Conservation (phyloP, 2,797 vertebrate species). For the Macropodus opercularis region DNA sequence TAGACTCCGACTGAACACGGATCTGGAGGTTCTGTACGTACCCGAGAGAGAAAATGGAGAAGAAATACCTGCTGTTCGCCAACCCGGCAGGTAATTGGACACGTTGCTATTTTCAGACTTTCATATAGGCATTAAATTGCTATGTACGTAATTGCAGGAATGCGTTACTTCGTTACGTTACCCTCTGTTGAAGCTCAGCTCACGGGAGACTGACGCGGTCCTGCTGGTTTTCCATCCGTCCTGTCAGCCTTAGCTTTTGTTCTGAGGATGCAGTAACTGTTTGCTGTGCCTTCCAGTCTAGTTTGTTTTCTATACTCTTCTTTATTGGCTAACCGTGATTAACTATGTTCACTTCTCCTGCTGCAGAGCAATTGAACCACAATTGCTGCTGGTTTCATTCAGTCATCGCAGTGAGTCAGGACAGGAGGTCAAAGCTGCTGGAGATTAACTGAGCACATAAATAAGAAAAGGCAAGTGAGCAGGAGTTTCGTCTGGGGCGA, state of each 20-base stretch:
- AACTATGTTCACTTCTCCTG: slow-evolving; percentile 29
- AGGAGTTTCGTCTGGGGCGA: slow-evolving; percentile 39
- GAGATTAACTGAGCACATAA: slow-evolving; percentile 74
- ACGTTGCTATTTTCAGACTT: background rate
- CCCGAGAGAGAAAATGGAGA: background rate
- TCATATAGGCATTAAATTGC: background rate
- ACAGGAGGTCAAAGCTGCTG: slow-evolving; percentile 67
- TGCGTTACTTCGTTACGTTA: no score
- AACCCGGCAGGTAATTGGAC: background rate
- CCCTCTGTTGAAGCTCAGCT: no score
- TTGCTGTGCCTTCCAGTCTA: background rate
- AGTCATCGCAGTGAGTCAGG: slow-evolving; percentile 49
- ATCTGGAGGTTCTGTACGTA: background rate
- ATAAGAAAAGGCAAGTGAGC: slow-evolving; percentile 59
- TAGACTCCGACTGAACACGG: slow-evolving; percentile 6
- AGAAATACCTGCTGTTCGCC: background rate
- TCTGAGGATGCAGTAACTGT: no score
- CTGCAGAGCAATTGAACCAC: slow-evolving; percentile 56
- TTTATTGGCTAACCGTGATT: slow-evolving; percentile 35
- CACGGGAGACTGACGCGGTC: no score
- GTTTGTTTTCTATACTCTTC: no score
- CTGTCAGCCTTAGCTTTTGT: no score
- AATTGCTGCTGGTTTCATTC: slow-evolving; percentile 70
- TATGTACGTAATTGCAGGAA: background rate
- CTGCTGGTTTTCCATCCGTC: no score